Conservation (phyloP, 2,113 vertebrate genomes). For the Paedocypris sp. region DNA sequence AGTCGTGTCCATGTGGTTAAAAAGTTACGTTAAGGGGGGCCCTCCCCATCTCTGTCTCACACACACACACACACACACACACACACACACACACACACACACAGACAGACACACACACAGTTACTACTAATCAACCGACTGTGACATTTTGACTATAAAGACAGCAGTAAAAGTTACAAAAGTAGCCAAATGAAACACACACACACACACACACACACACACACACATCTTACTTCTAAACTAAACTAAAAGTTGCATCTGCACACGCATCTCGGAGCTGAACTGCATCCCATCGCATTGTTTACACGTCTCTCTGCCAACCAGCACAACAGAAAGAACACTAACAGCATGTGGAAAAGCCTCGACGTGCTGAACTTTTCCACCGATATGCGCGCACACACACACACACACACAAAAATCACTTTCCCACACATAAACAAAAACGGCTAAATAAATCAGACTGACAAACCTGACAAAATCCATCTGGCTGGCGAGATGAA, state of each 20-base stretch:
- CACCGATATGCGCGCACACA: too few species aligned
- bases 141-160: too few species aligned
- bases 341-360: conserved; percentile 41
- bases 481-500: conserved; percentile 91
- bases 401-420: conserved; percentile 13
- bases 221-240: neutral
- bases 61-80: conserved; percentile 9
- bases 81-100: conserved; percentile 12
- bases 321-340: conserved; percentile 10
- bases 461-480: conserved; percentile 96
- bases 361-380: conserved; percentile 59
- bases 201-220: too few species aligned
- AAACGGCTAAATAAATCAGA: conserved; percentile 73
- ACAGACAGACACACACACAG: neutral
- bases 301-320: neutral
- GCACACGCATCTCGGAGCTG: too few species aligned
- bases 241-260: too few species aligned
- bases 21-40: neutral
- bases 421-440: neutral
- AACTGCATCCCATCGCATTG: neutral
- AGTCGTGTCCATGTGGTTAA: neutral
- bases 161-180: too few species aligned
- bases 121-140: too few species aligned
- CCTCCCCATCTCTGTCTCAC: neutral
- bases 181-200: too few species aligned